These are phyloP conservation scores for Leptinotarsa peninsularis DNA, from an alignment of 2,888 invertebrate genomes.

Conservation along the genomic window DNA sequence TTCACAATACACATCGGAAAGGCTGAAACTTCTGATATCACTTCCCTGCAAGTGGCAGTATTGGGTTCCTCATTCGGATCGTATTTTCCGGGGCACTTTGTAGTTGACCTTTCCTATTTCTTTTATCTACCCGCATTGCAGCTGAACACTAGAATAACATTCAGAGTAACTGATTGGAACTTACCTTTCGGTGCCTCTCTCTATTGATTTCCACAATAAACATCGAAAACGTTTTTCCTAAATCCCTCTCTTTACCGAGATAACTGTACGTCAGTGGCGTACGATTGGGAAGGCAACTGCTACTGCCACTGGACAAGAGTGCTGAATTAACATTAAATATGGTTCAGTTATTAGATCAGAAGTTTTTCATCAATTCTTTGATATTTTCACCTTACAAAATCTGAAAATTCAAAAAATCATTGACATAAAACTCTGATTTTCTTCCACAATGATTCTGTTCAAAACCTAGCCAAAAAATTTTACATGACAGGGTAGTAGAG, in stretches of 20 bases:
- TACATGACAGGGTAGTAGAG: too few relatives aligned
- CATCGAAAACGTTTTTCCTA: conserved; percentile 7
- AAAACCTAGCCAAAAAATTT: too few relatives aligned
- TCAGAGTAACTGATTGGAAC: conserved; percentile 10
- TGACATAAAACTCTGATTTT: too few relatives aligned
- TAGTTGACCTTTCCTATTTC: conserved; percentile 14
- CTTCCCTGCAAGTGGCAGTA: not conserved
- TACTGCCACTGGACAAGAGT: too few relatives aligned
- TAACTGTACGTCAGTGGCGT: not conserved
- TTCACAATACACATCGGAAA: not conserved
- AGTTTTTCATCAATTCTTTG: too few relatives aligned
- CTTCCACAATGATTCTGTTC: too few relatives aligned
- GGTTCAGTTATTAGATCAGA: too few relatives aligned
- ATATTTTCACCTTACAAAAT: too few relatives aligned
- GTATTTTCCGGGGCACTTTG: conserved; percentile 8
- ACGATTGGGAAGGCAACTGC: not conserved
- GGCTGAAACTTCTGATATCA: not conserved
- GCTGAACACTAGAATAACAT: conserved; percentile 14
- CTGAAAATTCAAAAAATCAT: too few relatives aligned
- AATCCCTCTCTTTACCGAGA: not conserved
- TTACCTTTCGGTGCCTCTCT: conserved; percentile 1
- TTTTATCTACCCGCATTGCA: conserved; percentile 9
- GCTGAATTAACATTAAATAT: too few relatives aligned
- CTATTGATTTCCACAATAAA: conserved; percentile 14
- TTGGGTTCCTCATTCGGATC: not conserved